phyloP scores from a whole-genome alignment of 2,888 invertebrate genomes.

The Stenodema calcarata region DNA sequence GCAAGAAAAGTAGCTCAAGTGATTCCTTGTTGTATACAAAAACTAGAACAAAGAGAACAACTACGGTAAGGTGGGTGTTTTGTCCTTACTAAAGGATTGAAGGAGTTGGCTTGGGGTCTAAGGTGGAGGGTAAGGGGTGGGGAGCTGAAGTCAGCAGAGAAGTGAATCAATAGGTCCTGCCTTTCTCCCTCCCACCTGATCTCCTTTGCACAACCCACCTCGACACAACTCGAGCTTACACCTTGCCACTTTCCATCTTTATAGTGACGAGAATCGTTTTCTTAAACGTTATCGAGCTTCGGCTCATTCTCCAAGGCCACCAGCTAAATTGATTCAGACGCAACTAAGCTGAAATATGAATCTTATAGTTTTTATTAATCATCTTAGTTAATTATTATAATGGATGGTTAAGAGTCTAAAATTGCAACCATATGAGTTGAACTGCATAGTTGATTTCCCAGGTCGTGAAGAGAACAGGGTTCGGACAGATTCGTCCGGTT shows the following conservation, averaged over 20 bases:
- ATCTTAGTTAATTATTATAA: too few relatives aligned
- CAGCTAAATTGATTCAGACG: neutral
- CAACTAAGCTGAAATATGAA: too few relatives aligned
- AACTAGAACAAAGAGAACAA: neutral
- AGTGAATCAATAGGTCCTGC: conserved; percentile 38
- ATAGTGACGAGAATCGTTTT: neutral
- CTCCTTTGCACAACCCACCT: neutral
- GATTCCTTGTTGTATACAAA: neutral
- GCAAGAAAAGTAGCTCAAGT: neutral
- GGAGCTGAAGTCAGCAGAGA: conserved; percentile 20
- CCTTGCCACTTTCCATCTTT: neutral
- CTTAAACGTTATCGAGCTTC: neutral
- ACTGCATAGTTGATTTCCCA: too few relatives aligned
- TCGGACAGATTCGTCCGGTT: neutral
- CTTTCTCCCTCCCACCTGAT: conserved; percentile 2
- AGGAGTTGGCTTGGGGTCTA: neutral
- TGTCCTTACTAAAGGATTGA: neutral
- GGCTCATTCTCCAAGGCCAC: neutral
- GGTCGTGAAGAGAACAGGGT: too few relatives aligned
- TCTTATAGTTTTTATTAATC: too few relatives aligned
- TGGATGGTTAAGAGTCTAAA: too few relatives aligned
- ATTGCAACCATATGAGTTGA: too few relatives aligned
- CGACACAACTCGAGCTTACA: neutral
- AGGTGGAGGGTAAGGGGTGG: neutral
- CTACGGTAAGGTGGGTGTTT: neutral